Percentiles rank a stretch among this genome's conserved stretches.
Evolutionary conservation across 2,797 vertebrate species (phyloP).

Genomic region (Acanthis flammea): DNA sequence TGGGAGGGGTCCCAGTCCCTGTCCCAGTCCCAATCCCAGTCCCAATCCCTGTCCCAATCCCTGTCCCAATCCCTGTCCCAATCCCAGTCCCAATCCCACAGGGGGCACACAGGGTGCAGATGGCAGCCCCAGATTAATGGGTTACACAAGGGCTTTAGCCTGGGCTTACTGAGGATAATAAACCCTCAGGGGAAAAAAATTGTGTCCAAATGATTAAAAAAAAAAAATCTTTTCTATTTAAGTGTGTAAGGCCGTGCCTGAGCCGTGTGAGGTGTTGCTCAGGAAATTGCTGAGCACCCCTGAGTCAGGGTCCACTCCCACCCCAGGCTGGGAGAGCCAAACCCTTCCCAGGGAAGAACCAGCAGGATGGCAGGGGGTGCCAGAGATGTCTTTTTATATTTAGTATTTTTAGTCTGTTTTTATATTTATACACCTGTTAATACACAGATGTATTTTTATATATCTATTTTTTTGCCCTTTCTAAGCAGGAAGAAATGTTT

Average conservation of each 20-base stretch:
- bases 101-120: background rate
- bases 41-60: background rate
- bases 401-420: too few relatives aligned
- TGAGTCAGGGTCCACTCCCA: background rate
- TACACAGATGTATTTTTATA: accelerated
- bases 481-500: background rate
- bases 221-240: background rate
- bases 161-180: background rate
- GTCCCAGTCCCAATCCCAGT: too few relatives aligned
- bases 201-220: background rate
- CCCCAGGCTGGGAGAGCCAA: background rate
- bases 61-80: too few relatives aligned
- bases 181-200: background rate
- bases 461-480: too few relatives aligned
- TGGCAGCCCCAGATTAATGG: background rate
- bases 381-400: accelerated
- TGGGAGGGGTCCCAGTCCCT: background rate
- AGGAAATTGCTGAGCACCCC: background rate
- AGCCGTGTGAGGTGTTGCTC: background rate
- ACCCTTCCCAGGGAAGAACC: accelerated
- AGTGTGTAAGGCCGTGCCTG: accelerated
- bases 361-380: accelerated
- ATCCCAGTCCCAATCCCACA: too few relatives aligned
- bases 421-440: too few relatives aligned
- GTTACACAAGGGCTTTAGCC: constrained; percentile 38